Conservation (phyloP, 1,140 invertebrate genomes). For the Spodoptera litura region DNA sequence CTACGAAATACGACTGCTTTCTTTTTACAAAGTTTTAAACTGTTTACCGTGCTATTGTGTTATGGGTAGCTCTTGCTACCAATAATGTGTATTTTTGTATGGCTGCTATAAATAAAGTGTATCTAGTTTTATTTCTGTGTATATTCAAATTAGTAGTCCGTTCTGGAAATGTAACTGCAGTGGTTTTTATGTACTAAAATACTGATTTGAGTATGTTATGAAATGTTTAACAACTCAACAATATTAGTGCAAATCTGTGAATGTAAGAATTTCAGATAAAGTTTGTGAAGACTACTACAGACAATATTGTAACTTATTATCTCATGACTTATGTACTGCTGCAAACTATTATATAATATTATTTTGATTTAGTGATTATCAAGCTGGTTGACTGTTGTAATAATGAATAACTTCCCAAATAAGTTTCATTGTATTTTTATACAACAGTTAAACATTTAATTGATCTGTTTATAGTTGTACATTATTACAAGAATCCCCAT, state of each 20-base stretch:
- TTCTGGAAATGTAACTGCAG: constrained; percentile 16
- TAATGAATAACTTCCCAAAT: constrained; percentile 8
- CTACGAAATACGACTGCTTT: constrained; percentile 66
- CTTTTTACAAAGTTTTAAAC: constrained; percentile 60
- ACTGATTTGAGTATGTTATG: neutral
- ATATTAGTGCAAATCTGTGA: neutral
- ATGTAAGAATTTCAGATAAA: neutral
- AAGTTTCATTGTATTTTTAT: constrained; percentile 25
- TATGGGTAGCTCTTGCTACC: constrained; percentile 61
- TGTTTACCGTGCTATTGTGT: constrained; percentile 58
- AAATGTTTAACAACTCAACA: neutral
- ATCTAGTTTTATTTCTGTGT: constrained; percentile 48
- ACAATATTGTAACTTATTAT: constrained; percentile 6
- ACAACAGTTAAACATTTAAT: neutral
- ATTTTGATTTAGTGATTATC: constrained; percentile 25
- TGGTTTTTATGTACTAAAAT: constrained; percentile 1
- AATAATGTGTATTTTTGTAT: constrained; percentile 70
- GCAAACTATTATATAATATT: neutral
- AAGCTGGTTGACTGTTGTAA: constrained; percentile 5
- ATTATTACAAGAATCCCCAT: constrained; percentile 16
- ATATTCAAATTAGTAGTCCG: constrained; percentile 21
- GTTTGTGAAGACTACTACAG: constrained; percentile 22
- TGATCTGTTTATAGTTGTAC: neutral
- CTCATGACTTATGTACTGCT: constrained; percentile 15
- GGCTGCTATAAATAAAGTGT: constrained; percentile 51